Base-by-base conservation (phyloP, 2,888 invertebrate genomes). In the Isotomurus palustris region DNA sequence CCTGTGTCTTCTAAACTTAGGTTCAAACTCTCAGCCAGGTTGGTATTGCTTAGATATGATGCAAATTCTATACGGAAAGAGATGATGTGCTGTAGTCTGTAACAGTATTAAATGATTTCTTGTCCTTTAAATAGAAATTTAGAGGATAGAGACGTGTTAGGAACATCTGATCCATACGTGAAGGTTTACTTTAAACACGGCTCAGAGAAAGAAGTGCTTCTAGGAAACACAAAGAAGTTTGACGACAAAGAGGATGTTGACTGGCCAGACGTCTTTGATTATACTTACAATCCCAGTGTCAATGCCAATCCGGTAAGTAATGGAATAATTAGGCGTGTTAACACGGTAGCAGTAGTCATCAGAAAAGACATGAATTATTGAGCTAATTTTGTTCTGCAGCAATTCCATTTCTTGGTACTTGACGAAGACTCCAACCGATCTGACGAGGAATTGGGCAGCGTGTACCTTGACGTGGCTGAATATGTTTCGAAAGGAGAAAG, bases 361-460 rank as follows among this genome's bases (percentile, higher is more conserved):
- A 14, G 8, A 8, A 14, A 32, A 8, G 8, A 8, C 32, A 10
- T 32, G 32, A 32, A 32, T 12, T 17, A 14, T 19, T 50, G 29
- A 44, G 2, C 19, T 29, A 41, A 35, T 29, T 27, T 38, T 36
- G 47, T 32, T 53, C 29, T 49, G 1, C 38, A 70, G 65, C 67
- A 54, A 54, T 65, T 62, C 57, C 67, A 58, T 43, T 70, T 70
- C 58, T 51, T 67, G 2, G 56, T 70, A 21, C 43, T 70, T 27
- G 70, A 70, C 27, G 64, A 68, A 22, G 70, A 70, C 41, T 62
- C 68, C 22, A 56, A 56, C 38, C 53, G 70, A 27, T 45, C 60
- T 17, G 70, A 70, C 52, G 70, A 70, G 17, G 67, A 64, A 22
- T 57, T 65, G 8, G 70, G 67, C 12, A 56, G 64, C 21, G 67